Evolutionary conservation across 2,888 invertebrate species (phyloP), one percentile per base, ranked within the genome.

Genomic region (Lasioglossum malachurum): DNA sequence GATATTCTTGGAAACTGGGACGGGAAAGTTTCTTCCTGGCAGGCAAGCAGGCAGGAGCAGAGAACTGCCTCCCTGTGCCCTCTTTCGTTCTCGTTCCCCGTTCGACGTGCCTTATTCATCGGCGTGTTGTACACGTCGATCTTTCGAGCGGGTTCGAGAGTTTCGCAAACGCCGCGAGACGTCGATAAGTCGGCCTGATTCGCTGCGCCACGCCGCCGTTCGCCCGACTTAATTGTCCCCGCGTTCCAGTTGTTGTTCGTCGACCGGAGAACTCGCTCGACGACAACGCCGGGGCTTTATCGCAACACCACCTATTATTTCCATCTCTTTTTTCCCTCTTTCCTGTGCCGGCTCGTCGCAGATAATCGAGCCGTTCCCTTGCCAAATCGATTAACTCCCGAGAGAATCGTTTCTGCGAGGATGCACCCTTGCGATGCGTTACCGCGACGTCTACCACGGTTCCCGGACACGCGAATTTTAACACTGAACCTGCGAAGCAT

Each of bases 1-100:
- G 92, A 90, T 92, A 92, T 92, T 92, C 90, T 92, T 89, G 92
- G 92, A 92, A 92, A 91, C 83, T 91, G 89, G 92, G 92, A 80
- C 92, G 90, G 75, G 60, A 86, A 91, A 89, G 86, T 91, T 90
- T 85, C 85, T 88, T 89, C 80, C 82, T 78, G 31, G 69, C 83
- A 27, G 27, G 60, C 60, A 49, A 19, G 49, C 49, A 49, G 2
- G 8, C 53, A 53, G 53, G 7, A 53, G 53, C 23, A 23, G 53
- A 53, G 53, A 53, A 53, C 27, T 60, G 27, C 14, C 27, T 60
- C 60, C 14, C 27, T 60, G 60, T 60, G 27, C 60, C 60, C 60
- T 60, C 60, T 60, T 27, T 60, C 27, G 27, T 27, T 60, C 27
- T 14, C 60, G 60, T 60, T 60, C 60, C 60, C 60, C 77, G 80